A percentile compares a stretch with the other conserved stretches of the same genome.
These are phyloP conservation scores for Polypedilum vanderplanki DNA, from an alignment of 1,140 invertebrate genomes.

Conservation along the genomic window DNA sequence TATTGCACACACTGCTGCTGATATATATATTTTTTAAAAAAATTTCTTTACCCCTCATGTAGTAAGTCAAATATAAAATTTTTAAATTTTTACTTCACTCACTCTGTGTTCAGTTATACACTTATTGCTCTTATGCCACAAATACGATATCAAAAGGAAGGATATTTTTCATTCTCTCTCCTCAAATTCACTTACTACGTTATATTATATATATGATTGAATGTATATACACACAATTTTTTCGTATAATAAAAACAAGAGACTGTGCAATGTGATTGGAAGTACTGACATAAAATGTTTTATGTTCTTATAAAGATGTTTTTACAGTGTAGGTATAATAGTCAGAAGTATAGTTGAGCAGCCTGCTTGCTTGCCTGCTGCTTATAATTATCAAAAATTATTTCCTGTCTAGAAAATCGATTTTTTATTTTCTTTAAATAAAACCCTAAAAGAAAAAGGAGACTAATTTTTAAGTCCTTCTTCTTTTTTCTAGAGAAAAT, in stretches of 20 bases:
- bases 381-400: neutral
- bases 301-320: slow-evolving; percentile 27
- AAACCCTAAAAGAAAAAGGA: no score
- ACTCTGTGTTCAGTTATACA: no score
- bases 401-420: no score
- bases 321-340: slow-evolving; percentile 14
- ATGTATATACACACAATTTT: neutral
- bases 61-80: no score
- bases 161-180: neutral
- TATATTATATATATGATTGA: no score
- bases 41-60: no score
- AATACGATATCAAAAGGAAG: neutral
- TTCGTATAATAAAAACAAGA: slow-evolving; percentile 24
- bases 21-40: no score
- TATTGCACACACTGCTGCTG: no score
- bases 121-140: neutral
- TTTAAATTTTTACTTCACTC: no score
- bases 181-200: neutral
- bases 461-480: no score
- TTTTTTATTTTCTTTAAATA: no score
- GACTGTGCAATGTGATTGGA: slow-evolving; percentile 22
- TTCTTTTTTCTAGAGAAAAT: no score
- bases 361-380: neutral
- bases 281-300: slow-evolving; percentile 27
- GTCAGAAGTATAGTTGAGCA: neutral